Base-by-base conservation (phyloP, 2,797 vertebrate genomes). In the Alfaro cultratus region DNA sequence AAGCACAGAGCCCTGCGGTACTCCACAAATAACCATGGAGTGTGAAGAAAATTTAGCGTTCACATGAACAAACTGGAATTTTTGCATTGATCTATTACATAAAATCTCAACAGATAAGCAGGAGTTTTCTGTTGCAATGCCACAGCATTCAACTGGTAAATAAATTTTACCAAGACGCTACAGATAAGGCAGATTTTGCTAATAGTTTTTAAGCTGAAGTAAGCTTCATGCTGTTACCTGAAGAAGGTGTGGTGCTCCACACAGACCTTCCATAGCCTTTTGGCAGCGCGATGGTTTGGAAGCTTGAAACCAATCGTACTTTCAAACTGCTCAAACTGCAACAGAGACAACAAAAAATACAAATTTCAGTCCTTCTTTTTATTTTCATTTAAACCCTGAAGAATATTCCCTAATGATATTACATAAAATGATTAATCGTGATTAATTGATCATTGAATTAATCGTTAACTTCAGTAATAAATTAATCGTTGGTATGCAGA, bases 241-340 rank as follows among this genome's bases (percentile, higher is more conserved):
- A 99, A 99, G 96, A 99, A 99, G 1, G 99, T 99, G 73, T 99
- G 99, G 84, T 99, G 98, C 55, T 99, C 99, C 73, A 99, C 98
- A 64, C 98, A 99, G 21, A 99, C 98, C 93, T 99, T 99, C 99
- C 99, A 99, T 60, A 99, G 96, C 87, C 98, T 96, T 91, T 99
- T 99, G 85, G 98, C 98, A 70, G 98, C 97, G 53, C 97, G 97
- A 77, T 99, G 99, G 93, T 99, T 99, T 78, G 97, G 97, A 79
- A 99, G 95, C 87, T 99, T 99, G 96, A 99, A 99, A 39, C 98
- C 99, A 85, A 99, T 99, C 36, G 97, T 99, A 94, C 98, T 99
- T 95, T 99, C 98, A 93, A 99, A 99, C 89, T 99, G 98, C 91
- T 99, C 99, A 91, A 99, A 97, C 99, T 99, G 94, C 80, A 94